Conservation (phyloP, 2,113 vertebrate species). For the Fregetta grallaria region DNA sequence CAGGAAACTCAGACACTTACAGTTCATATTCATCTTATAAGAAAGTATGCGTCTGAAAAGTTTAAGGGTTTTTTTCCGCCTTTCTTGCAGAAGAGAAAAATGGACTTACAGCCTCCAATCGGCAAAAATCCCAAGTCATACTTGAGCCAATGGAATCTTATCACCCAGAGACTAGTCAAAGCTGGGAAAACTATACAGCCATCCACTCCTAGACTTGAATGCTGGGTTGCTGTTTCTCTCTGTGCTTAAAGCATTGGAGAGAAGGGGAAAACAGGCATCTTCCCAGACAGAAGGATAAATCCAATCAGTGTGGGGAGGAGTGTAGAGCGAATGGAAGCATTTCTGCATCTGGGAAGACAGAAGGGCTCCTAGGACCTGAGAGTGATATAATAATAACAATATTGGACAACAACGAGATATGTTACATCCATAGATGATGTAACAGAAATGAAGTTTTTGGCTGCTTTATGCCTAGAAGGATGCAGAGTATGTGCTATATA, state of each 20-base stretch:
- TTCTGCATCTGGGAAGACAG: not conserved
- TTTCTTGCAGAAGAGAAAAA: not conserved
- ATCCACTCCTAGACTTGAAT: not conserved
- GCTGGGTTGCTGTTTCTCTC: not conserved
- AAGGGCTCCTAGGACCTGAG: not conserved
- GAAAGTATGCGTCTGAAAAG: not conserved
- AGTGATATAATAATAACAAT: not conserved
- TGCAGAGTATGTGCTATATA: not conserved
- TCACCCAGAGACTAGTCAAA: not conserved
- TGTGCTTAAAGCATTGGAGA: not conserved
- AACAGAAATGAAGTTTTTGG: not conserved
- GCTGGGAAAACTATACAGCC: not conserved
- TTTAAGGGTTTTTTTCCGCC: not conserved
- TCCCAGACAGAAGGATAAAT: not conserved
- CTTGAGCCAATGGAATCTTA: not conserved
- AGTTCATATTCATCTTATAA: not conserved
- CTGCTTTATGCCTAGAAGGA: not conserved
- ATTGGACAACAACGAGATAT: not conserved
- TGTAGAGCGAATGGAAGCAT: rapidly evolving
- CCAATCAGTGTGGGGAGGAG: not conserved
- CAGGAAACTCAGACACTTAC: not conserved
- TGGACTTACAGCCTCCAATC: not conserved
- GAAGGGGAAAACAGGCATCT: not conserved
- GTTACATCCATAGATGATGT: not conserved
- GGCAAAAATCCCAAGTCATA: not conserved